A percentile compares a stretch with the other conserved stretches of the same genome.
Conservation (phyloP, 2,888 invertebrate genomes). For the Camptogramma bilineatum region DNA sequence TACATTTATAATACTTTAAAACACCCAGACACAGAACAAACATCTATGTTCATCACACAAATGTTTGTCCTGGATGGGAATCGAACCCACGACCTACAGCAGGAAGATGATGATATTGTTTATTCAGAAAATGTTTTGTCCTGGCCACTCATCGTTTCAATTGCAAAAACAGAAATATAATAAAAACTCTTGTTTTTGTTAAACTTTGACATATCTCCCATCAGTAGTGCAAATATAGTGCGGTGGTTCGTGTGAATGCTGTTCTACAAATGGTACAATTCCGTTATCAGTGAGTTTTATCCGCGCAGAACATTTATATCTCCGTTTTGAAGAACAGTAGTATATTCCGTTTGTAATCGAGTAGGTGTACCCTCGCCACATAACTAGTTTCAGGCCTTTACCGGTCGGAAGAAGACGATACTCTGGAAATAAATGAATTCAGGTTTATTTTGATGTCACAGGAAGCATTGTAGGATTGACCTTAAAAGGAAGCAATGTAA, state of each 20-base stretch:
- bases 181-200: too few relatives aligned
- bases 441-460: neutral
- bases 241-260: constrained; percentile 11
- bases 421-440: neutral
- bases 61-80: too few relatives aligned
- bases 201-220: constrained; percentile 11
- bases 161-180: too few relatives aligned
- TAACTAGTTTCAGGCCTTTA: constrained; percentile 26
- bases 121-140: too few relatives aligned
- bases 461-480: too few relatives aligned
- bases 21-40: too few relatives aligned
- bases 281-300: neutral
- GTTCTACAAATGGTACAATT: neutral
- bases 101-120: too few relatives aligned
- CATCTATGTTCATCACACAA: too few relatives aligned
- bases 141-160: too few relatives aligned
- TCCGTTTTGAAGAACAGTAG: constrained; percentile 17
- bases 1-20: too few relatives aligned
- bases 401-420: constrained; percentile 11
- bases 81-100: too few relatives aligned
- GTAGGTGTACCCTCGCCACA: constrained; percentile 40
- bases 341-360: constrained; percentile 2
- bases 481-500: too few relatives aligned
- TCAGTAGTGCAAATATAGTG: neutral
- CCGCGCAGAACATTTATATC: constrained; percentile 7